Conservation (phyloP, 2,888 invertebrate genomes). For the Macrophya annulata region DNA sequence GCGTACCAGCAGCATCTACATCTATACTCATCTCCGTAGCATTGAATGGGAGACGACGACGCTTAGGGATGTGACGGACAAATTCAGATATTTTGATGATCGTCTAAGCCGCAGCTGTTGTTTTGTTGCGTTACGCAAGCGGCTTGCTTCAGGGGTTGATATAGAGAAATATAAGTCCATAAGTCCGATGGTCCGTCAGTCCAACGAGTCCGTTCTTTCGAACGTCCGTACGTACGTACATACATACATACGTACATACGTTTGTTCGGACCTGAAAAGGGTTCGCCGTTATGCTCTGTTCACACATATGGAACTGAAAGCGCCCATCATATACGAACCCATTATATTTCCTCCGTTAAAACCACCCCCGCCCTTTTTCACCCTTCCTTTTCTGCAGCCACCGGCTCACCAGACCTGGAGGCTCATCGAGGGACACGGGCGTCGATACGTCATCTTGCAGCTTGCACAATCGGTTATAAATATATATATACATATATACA, state of each 20-base stretch:
- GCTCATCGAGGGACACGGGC: constrained; percentile 25
- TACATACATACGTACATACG: constrained; percentile 56
- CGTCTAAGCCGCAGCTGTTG: constrained; percentile 76
- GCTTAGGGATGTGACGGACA: constrained; percentile 33
- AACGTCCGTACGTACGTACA: constrained; percentile 53
- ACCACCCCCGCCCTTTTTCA: constrained; percentile 55
- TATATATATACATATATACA: background rate
- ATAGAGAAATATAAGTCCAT: constrained; percentile 64
- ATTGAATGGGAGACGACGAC: background rate
- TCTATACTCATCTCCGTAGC: background rate
- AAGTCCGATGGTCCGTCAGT: constrained; percentile 67
- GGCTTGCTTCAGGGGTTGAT: constrained; percentile 68
- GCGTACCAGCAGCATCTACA: constrained; percentile 45
- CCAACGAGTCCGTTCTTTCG: constrained; percentile 61
- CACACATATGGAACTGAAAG: constrained; percentile 73
- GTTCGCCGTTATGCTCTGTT: constrained; percentile 71
- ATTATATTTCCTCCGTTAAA: constrained; percentile 73
- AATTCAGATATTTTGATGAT: constrained; percentile 71
- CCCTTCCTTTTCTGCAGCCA: constrained; percentile 30
- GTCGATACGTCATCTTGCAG: constrained; percentile 72
- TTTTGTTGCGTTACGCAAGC: constrained; percentile 77
- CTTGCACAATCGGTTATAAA: constrained; percentile 69
- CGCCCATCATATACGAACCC: constrained; percentile 67
- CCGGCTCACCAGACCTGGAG: constrained; percentile 32
- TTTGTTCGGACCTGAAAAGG: constrained; percentile 68